phyloP scores from a whole-genome alignment of 2,888 invertebrate genomes.

The Byasa hedistus region DNA sequence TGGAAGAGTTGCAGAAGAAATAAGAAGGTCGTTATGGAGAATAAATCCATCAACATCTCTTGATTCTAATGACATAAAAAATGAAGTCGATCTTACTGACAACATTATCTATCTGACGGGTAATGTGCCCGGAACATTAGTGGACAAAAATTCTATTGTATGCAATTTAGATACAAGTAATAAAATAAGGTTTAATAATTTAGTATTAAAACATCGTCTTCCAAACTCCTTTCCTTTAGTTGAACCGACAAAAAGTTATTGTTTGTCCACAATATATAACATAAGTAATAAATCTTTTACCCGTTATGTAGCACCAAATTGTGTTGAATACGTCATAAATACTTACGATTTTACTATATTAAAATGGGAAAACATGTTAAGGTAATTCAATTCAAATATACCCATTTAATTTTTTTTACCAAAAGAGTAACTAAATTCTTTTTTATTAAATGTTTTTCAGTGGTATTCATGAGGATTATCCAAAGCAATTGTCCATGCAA shows the following conservation, averaged over 20 bases:
- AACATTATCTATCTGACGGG: neutral
- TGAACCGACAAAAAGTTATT: neutral
- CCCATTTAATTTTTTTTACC: neutral
- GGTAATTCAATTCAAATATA: neutral
- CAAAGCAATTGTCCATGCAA: neutral
- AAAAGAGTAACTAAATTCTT: neutral
- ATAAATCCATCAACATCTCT: neutral
- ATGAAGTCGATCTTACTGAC: neutral
- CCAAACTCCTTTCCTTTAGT: neutral
- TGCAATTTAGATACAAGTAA: neutral
- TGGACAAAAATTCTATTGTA: no score
- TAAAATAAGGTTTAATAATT: neutral
- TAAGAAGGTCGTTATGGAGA: neutral
- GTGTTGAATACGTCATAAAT: neutral
- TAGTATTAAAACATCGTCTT: neutral
- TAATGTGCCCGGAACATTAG: no score
- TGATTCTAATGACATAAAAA: neutral
- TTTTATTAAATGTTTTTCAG: neutral
- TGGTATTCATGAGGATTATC: neutral
- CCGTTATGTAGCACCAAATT: neutral
- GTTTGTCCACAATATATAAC: neutral
- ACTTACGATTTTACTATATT: neutral
- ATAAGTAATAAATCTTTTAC: neutral
- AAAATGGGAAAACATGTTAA: neutral
- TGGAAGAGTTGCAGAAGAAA: slow-evolving; percentile 3